A percentile compares a stretch with the other conserved stretches of the same genome.
Evolutionary conservation across 2,113 vertebrate species (phyloP).

Genomic region (Morone chrysops): DNA sequence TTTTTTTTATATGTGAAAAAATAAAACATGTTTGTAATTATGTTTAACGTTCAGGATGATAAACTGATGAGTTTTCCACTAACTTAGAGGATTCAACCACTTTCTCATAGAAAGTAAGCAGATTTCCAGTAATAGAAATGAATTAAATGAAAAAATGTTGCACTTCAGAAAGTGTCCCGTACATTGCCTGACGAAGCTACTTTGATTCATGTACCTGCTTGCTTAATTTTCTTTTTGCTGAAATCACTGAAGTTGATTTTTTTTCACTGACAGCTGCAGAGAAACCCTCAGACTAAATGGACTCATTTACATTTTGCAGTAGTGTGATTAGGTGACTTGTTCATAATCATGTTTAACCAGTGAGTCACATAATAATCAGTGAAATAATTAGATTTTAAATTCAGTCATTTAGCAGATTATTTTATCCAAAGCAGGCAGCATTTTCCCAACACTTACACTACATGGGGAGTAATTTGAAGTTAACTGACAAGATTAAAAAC

Average conservation of each 20-base stretch:
- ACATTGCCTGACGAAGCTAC: neutral
- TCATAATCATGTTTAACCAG: neutral
- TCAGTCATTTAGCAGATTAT: neutral
- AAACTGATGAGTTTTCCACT: neutral
- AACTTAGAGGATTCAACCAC: neutral
- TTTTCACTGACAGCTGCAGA: neutral
- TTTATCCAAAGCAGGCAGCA: neutral
- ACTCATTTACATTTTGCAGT: neutral
- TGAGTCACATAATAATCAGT: neutral
- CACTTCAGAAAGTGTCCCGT: neutral
- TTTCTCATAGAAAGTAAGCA: neutral
- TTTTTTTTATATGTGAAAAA: neutral
- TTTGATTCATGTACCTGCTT: slow-evolving; percentile 1
- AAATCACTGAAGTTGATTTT: neutral
- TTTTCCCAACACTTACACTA: neutral
- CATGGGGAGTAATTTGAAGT: neutral
- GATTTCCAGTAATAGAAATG: neutral
- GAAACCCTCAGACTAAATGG: neutral
- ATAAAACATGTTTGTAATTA: slow-evolving; percentile 19
- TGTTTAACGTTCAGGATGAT: slow-evolving; percentile 5
- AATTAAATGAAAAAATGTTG: neutral
- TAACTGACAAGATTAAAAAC: neutral
- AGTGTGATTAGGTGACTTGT: slow-evolving; percentile 1
- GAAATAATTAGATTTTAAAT: neutral
- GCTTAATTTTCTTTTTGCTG: neutral